Conservation (phyloP, 2,113 vertebrate species). For the Dromaius novaehollandiae region DNA sequence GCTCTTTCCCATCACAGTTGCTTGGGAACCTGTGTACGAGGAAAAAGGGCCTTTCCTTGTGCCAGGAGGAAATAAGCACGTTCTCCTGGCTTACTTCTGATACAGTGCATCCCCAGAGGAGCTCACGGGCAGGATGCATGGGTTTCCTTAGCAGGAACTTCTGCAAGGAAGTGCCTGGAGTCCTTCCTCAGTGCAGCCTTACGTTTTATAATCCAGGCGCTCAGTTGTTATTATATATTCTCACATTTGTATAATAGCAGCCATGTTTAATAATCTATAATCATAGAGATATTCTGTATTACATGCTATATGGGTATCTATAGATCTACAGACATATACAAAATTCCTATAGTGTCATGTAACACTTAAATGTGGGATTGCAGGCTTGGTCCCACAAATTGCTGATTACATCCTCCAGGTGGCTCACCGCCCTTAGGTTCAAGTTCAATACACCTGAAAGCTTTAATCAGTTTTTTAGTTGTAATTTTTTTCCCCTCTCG, state of each 20-base stretch:
- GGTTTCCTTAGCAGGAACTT: neutral
- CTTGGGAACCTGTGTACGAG: neutral
- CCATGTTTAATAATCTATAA: neutral
- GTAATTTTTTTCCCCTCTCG: neutral
- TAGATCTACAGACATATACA: rapidly evolving
- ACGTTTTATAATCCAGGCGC: rapidly evolving
- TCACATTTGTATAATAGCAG: neutral
- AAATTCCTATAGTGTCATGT: rapidly evolving
- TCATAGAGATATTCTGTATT: too few relatives aligned
- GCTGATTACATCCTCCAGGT: neutral
- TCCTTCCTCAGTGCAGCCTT: neutral
- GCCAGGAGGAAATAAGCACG: neutral
- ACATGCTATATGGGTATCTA: rapidly evolving
- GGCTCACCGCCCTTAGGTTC: rapidly evolving
- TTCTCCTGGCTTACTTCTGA: neutral
- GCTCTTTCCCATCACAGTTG: neutral
- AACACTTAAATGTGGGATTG: rapidly evolving
- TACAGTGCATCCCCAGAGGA: neutral
- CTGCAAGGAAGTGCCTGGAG: neutral
- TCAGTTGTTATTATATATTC: neutral
- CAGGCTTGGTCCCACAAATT: neutral
- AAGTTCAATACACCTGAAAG: neutral
- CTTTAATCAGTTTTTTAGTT: neutral
- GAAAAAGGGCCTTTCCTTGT: neutral
- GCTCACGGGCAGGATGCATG: rapidly evolving